Evolutionary conservation across 2,888 invertebrate species (phyloP).

Genomic region (Napeogenes sylphis): DNA sequence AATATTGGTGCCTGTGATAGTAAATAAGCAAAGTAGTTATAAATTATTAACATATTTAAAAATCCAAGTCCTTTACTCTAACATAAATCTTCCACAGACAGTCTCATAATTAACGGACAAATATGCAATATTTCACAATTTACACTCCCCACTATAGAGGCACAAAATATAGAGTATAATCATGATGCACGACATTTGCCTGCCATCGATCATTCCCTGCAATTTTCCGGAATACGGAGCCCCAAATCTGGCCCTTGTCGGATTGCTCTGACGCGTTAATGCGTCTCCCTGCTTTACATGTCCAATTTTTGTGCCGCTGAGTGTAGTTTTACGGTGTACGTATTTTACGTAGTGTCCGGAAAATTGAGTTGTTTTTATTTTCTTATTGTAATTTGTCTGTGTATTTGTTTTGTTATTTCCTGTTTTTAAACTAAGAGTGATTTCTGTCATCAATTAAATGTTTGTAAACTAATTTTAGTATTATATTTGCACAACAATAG

Average conservation of each 20-base stretch:
- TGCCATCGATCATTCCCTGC: constrained; percentile 59
- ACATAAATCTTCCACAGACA: constrained; percentile 9
- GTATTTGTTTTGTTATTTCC: not conserved
- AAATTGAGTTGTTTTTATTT: constrained; percentile 1
- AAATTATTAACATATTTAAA: no score
- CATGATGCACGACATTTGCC: constrained; percentile 52
- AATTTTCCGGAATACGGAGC: constrained; percentile 47
- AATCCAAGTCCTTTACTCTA: no score
- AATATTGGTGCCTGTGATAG: no score
- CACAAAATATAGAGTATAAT: constrained; percentile 41
- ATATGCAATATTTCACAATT: constrained; percentile 32
- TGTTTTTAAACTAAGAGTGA: no score
- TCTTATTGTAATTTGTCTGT: not conserved
- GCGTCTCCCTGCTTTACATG: constrained; percentile 42
- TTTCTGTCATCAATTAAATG: no score
- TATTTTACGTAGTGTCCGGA: constrained; percentile 2
- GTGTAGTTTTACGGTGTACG: constrained; percentile 1
- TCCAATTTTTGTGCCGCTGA: constrained; percentile 32
- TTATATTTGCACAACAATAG: no score
- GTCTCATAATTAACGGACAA: constrained; percentile 26
- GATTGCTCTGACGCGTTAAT: constrained; percentile 56
- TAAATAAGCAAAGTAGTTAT: no score
- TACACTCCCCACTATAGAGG: constrained; percentile 23
- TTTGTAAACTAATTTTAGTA: no score
- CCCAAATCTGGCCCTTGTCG: constrained; percentile 53